Evolutionary conservation across 2,113 vertebrate species (phyloP), one percentile per base, ranked within the genome.

Genomic region (Ochotona curzoniae): DNA sequence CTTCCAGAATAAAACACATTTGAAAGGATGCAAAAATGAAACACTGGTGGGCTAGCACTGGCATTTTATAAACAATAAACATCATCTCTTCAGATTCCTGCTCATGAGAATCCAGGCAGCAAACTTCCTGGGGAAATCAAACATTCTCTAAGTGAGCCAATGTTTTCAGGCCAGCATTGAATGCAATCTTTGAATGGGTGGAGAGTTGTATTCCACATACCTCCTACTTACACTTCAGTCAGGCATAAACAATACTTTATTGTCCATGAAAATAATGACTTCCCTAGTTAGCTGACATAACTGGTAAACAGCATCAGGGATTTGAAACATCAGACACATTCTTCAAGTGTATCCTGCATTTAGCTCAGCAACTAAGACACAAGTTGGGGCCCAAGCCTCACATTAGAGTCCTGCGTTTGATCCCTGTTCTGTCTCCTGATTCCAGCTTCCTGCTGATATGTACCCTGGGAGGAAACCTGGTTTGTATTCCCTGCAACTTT

Each of bases 21-120:
- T 30, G 73, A 30, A 66, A 80, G 76, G 6, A n/a, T 17, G 10
- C 49, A 32, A 1, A 12, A 11, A 35, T 35, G 7, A 47, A n/a
- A 47, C n/a, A 14, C 21, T 3, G 2, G 17, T 11, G 30, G 28
- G 15, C 60, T 5, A 8, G 14, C 17, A 2, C 1, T 14, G 47
- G 28, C 35, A n/a, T 75, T 79, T 51, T 35, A 12, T 18, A 54
- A 15, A 28, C 15, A 8, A 9, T 18, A 54, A 15, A 28, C 15
- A 8, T 8, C 23, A 1, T 57, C 51, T 66, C 60, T 67, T 64
- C 54, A 38, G 73, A 44, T 18, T 18, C 32, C 26, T 44, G 67
- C 21, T 79, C 70, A 5, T 21, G 32, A 28, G 5, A 61, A 79
- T n/a, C 35, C 74, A 78, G 8, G 3, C 28, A 61, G n/a, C 17